Evolutionary conservation across 2,113 vertebrate genomes (phyloP).

Genomic region (Argyrosomus japonicus): DNA sequence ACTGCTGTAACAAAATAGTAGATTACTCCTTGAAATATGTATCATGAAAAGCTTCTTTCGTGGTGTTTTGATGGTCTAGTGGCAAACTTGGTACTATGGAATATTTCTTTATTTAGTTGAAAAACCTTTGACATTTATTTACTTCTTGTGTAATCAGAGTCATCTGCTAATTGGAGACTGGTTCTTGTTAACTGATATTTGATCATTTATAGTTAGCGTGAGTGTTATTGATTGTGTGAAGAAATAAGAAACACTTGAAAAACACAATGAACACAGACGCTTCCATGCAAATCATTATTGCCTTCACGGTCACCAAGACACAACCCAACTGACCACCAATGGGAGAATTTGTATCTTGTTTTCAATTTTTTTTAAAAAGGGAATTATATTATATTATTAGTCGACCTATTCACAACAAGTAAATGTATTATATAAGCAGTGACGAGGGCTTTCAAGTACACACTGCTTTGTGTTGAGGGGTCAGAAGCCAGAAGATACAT

Average conservation of each 20-base stretch:
- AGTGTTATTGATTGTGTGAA: too few species aligned
- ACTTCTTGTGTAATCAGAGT: not conserved
- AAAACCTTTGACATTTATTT: slow-evolving; percentile 7
- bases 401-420: too few species aligned
- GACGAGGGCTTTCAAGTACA: too few species aligned
- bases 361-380: too few species aligned
- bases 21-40: not conserved
- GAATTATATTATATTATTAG: too few species aligned
- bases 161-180: not conserved
- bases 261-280: not conserved
- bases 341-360: not conserved
- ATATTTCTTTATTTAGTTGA: not conserved
- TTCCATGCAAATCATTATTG: not conserved
- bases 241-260: not conserved
- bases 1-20: slow-evolving; percentile 1
- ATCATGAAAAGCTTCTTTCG: slow-evolving; percentile 13
- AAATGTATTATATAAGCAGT: too few species aligned
- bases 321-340: not conserved
- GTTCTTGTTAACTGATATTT: too few species aligned
- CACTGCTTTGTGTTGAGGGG: too few species aligned
- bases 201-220: too few species aligned
- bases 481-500: too few species aligned
- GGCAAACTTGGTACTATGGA: not conserved
- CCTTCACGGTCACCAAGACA: not conserved
- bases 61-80: slow-evolving; percentile 8